These are phyloP conservation scores for Parnassius apollo DNA, from an alignment of 2,888 invertebrate species.

Conservation along the genomic window DNA sequence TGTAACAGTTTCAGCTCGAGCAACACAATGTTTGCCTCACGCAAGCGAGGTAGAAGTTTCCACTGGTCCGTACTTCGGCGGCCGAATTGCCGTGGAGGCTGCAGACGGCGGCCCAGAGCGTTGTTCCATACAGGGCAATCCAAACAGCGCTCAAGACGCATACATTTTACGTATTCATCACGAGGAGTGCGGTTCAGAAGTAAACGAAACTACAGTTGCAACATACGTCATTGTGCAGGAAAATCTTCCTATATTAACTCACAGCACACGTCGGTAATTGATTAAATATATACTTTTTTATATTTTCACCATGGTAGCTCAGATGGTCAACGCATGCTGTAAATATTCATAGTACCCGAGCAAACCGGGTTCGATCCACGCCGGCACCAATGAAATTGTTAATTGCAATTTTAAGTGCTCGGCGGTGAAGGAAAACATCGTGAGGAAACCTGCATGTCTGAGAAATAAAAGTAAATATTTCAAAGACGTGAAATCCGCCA, in stretches of 20 bases:
- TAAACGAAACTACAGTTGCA: constrained; percentile 89
- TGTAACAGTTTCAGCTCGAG: constrained; percentile 87
- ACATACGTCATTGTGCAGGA: constrained; percentile 92
- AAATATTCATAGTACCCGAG: no score
- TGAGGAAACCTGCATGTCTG: no score
- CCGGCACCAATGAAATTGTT: no score
- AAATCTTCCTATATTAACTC: constrained; percentile 90
- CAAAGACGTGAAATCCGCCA: no score
- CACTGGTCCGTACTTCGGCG: constrained; percentile 90
- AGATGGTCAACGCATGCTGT: no score
- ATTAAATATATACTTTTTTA: neutral
- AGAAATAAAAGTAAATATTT: no score
- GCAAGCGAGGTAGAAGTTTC: constrained; percentile 91
- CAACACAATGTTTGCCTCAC: constrained; percentile 89
- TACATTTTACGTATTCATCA: constrained; percentile 89
- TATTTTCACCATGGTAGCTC: neutral
- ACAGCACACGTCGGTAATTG: constrained; percentile 85
- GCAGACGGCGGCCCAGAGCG: constrained; percentile 85
- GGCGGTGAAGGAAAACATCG: no score
- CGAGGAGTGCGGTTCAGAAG: constrained; percentile 86
- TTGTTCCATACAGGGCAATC: constrained; percentile 88
- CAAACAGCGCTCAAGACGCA: constrained; percentile 85
- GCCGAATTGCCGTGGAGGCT: constrained; percentile 88
- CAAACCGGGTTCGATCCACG: no score
- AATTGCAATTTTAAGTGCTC: no score